Evolutionary conservation across 2,113 vertebrate species (phyloP).

Genomic region (Lethenteron camtschaticum): DNA sequence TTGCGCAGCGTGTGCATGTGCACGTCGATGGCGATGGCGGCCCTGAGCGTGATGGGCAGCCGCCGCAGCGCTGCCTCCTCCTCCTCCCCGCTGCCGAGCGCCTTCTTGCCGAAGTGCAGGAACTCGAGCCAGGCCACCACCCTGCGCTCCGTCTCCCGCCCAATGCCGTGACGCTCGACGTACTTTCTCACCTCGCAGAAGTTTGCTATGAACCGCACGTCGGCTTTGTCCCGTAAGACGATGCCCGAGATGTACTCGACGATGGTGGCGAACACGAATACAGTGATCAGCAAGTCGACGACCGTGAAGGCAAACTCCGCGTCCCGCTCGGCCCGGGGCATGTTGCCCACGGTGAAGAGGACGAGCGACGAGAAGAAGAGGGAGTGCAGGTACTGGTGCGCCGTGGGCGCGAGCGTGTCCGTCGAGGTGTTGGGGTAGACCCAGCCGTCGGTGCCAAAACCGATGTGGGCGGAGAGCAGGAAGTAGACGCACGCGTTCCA

Average conservation of each 20-base stretch:
- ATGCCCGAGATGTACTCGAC: conserved; percentile 52
- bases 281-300: conserved; percentile 47
- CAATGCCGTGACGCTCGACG: conserved; percentile 27
- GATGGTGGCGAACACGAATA: conserved; percentile 65
- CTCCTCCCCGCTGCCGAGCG: conserved; percentile 18
- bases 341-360: conserved; percentile 57
- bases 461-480: conserved; percentile 37
- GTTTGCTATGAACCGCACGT: conserved; percentile 46
- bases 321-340: conserved; percentile 22
- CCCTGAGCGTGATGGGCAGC: conserved; percentile 38
- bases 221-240: conserved; percentile 33
- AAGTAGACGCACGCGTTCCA: conserved; percentile 73
- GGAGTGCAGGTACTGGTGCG: conserved; percentile 57
- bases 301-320: conserved; percentile 59
- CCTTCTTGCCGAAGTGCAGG: conserved; percentile 54
- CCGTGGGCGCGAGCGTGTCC: conserved; percentile 21
- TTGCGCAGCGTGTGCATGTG: conserved; percentile 51
- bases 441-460: conserved; percentile 47
- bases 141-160: conserved; percentile 11
- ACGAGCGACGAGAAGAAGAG: conserved; percentile 67
- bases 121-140: conserved; percentile 61
- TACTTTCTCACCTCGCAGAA: conserved; percentile 42
- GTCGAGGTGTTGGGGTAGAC: conserved; percentile 44
- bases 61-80: conserved; percentile 41
- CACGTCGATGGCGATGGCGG: conserved; percentile 52